Evolutionary conservation across 2,113 vertebrate species (phyloP).

Genomic region (Chamaetylas fuelleborni): DNA sequence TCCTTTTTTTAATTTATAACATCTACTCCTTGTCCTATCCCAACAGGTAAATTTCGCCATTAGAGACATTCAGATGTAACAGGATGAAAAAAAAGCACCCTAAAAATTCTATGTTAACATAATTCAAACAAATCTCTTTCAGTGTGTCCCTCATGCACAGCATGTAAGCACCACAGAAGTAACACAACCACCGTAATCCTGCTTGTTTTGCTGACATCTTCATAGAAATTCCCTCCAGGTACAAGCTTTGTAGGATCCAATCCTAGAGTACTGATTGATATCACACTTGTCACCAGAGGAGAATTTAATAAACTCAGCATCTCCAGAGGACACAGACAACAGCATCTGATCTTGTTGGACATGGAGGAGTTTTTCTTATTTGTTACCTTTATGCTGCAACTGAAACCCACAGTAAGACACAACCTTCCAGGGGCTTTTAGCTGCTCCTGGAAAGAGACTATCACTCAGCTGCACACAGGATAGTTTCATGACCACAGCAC

Average conservation of each 20-base stretch:
- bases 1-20: background rate
- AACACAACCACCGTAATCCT: background rate
- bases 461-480: rapidly evolving
- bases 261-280: background rate
- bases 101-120: rapidly evolving
- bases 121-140: background rate
- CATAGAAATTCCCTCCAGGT: background rate
- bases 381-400: background rate
- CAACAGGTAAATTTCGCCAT: rapidly evolving
- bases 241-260: background rate
- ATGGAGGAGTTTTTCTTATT: background rate
- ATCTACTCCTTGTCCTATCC: background rate
- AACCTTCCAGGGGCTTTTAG: background rate
- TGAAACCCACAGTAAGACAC: rapidly evolving
- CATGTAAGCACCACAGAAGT: background rate
- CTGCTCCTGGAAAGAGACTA: background rate
- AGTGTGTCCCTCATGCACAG: rapidly evolving
- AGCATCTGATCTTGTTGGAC: background rate
- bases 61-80: background rate
- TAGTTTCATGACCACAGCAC: rapidly evolving
- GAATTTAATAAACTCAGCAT: background rate
- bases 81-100: background rate
- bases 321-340: background rate
- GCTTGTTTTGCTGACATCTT: background rate
- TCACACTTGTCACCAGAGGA: background rate